Conservation (phyloP, 1,140 invertebrate species). For the Diachasma alloeum region DNA sequence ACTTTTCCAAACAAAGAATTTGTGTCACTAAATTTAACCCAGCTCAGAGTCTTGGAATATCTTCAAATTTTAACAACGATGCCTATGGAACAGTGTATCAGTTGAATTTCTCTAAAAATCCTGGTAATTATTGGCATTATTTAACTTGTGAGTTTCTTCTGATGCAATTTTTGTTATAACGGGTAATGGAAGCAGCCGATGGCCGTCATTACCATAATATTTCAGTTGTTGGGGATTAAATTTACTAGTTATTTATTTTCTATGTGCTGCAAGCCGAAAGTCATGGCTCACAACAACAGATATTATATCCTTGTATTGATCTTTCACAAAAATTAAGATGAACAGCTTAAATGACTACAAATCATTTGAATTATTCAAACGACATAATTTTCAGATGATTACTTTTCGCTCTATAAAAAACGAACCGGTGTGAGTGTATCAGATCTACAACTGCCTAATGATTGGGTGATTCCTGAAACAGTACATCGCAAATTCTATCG, state of each 20-base stretch:
- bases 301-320: too few species aligned
- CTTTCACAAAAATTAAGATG: too few species aligned
- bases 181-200: too few species aligned
- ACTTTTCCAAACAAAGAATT: constrained; percentile 16
- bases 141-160: too few species aligned
- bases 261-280: too few species aligned
- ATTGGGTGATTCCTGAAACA: constrained; percentile 44
- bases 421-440: background rate
- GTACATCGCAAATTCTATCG: constrained; percentile 37
- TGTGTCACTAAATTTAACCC: constrained; percentile 13
- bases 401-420: constrained; percentile 26
- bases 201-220: too few species aligned
- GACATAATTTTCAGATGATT: constrained; percentile 26
- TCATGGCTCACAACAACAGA: too few species aligned
- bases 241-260: too few species aligned
- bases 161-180: too few species aligned
- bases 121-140: constrained; percentile 20
- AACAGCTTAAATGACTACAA: too few species aligned
- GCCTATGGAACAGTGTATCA: constrained; percentile 36
- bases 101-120: constrained; percentile 34
- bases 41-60: constrained; percentile 26
- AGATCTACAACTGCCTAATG: constrained; percentile 32
- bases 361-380: background rate
- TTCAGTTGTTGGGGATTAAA: too few species aligned
- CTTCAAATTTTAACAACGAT: constrained; percentile 27